Percentiles rank a stretch among this genome's conserved stretches.
These are phyloP conservation scores for Pegoplata infirma DNA, from an alignment of 2,888 invertebrate genomes.

Conservation along the genomic window DNA sequence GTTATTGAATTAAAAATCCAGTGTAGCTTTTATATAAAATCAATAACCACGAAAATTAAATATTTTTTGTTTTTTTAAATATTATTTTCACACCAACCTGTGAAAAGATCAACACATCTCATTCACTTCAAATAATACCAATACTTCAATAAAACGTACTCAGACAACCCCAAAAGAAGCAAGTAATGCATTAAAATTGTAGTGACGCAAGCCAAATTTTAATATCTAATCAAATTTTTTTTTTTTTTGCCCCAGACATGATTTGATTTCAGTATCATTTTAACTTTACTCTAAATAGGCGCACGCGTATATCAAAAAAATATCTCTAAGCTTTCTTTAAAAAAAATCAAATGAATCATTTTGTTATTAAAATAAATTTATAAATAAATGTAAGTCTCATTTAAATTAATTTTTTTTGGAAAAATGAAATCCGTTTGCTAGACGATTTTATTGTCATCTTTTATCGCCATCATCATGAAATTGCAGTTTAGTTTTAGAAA, in stretches of 20 bases:
- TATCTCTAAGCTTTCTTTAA: neutral
- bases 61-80: neutral
- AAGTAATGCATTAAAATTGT: neutral
- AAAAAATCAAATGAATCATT: neutral
- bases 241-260: neutral
- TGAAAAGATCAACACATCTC: slow-evolving; percentile 21
- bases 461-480: too few relatives aligned
- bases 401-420: neutral
- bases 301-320: neutral
- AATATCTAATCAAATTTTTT: neutral
- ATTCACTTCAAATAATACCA: neutral
- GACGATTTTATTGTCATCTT: too few relatives aligned
- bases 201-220: neutral
- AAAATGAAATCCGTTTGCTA: neutral
- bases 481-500: too few relatives aligned
- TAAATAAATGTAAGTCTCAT: too few relatives aligned
- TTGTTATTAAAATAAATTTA: too few relatives aligned
- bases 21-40: slow-evolving; percentile 42
- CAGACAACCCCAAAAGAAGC: neutral
- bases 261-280: neutral
- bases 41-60: slow-evolving; percentile 2
- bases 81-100: slow-evolving; percentile 47
- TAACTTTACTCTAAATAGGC: neutral
- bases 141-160: neutral
- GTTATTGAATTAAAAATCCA: slow-evolving; percentile 14